Conservation (phyloP, 2,888 invertebrate genomes). For the Muscina levida region DNA sequence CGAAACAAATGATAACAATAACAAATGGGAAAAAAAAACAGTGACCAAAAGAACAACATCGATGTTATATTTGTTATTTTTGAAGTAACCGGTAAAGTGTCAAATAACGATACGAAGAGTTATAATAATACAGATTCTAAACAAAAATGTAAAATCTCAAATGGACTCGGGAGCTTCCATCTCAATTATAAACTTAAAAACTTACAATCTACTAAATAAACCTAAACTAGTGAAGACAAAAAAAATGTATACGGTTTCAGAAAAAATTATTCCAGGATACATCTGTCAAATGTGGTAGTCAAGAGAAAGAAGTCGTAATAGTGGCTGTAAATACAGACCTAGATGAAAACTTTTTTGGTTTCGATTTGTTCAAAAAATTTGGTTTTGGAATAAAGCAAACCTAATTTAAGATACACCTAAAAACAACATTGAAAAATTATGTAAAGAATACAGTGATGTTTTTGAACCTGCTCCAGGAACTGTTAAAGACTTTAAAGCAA, state of each 20-base stretch:
- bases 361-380: conserved; percentile 34
- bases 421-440: not conserved
- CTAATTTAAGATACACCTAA: not conserved
- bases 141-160: not conserved
- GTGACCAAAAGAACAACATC: conserved; percentile 11
- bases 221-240: conserved; percentile 18
- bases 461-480: conserved; percentile 44
- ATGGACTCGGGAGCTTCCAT: conserved; percentile 2
- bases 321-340: conserved; percentile 25
- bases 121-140: conserved; percentile 1
- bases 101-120: conserved; percentile 5
- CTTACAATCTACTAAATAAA: conserved; percentile 26
- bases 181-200: not conserved
- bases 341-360: conserved; percentile 37
- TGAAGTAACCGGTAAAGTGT: not conserved
- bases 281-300: conserved; percentile 35
- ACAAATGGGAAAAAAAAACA: not conserved
- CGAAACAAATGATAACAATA: conserved; percentile 4
- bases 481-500: not conserved
- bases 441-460: conserved; percentile 18
- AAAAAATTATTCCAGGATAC: conserved; percentile 28
- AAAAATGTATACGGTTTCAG: conserved; percentile 33
- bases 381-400: conserved; percentile 6
- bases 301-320: conserved; percentile 25
- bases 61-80: not conserved